Conservation (phyloP, 2,888 invertebrate species). For the Dascillus cervinus region DNA sequence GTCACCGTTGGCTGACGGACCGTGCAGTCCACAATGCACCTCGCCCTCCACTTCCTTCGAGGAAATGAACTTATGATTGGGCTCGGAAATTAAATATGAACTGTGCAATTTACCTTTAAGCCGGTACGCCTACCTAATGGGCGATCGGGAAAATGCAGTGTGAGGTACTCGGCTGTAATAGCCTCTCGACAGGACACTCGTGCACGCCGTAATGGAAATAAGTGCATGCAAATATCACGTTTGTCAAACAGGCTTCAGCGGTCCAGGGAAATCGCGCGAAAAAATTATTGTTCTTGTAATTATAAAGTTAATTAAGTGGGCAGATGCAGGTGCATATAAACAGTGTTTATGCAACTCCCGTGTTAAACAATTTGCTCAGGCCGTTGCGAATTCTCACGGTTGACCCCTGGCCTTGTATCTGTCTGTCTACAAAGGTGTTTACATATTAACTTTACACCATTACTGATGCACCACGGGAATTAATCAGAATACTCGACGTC, state of each 20-base stretch:
- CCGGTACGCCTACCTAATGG: no score
- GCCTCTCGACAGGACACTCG: no score
- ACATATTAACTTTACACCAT: conserved; percentile 33
- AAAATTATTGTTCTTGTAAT: no score
- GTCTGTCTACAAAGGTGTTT: conserved; percentile 34
- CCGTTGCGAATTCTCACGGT: conserved; percentile 33
- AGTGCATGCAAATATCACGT: no score
- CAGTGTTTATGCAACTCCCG: conserved; percentile 21
- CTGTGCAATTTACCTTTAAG: no score
- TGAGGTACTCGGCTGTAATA: no score
- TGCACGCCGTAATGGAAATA: no score
- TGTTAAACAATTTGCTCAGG: conserved; percentile 33
- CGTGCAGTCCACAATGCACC: conserved; percentile 34
- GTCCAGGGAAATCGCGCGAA: no score
- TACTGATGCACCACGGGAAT: conserved; percentile 22
- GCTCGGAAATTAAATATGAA: conserved; percentile 38
- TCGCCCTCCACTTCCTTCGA: conserved; percentile 31
- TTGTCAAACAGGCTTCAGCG: no score
- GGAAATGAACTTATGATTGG: conserved; percentile 40
- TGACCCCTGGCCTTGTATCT: conserved; percentile 30
- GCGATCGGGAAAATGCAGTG: no score
- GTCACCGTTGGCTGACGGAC: conserved; percentile 38
- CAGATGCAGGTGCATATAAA: conserved; percentile 4
- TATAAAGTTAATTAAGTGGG: conserved; percentile 1
- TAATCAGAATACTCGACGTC: conserved; percentile 22